A percentile compares a stretch with the other conserved stretches of the same genome.
Conservation (phyloP, 2,113 vertebrate genomes). For the Siphamia tubifer region DNA sequence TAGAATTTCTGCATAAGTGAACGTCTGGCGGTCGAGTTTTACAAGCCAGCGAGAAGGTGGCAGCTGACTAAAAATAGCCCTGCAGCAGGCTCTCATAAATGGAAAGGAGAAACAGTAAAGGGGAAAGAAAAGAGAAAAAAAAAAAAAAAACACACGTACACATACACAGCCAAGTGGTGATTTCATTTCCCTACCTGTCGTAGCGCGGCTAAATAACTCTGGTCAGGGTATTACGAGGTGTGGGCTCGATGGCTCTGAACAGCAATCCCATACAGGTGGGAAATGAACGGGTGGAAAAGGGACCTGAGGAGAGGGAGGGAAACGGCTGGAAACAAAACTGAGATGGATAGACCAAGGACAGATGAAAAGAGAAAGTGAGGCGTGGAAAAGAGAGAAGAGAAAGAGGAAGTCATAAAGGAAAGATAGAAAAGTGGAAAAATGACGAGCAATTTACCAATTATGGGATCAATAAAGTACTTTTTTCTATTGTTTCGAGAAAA, state of each 20-base stretch:
- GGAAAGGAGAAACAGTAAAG: constrained; percentile 63
- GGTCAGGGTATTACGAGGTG: constrained; percentile 63
- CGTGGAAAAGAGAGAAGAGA: background rate
- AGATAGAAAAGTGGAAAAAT: too few species aligned
- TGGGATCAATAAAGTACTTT: too few species aligned
- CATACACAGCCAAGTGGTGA: constrained; percentile 44
- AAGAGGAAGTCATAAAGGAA: too few species aligned
- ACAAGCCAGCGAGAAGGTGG: constrained; percentile 58
- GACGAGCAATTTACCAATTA: too few species aligned
- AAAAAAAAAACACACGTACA: background rate
- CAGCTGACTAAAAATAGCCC: constrained; percentile 68
- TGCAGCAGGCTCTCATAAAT: constrained; percentile 61
- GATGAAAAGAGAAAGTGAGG: too few species aligned
- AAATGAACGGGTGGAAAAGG: constrained; percentile 55
- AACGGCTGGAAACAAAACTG: constrained; percentile 13
- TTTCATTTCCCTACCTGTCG: constrained; percentile 76
- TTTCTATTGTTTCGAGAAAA: too few species aligned
- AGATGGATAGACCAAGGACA: constrained; percentile 29
- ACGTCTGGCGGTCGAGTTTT: constrained; percentile 52
- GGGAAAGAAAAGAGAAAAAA: constrained; percentile 48
- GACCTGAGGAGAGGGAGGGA: background rate
- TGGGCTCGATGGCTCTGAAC: constrained; percentile 41
- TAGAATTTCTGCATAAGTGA: constrained; percentile 47
- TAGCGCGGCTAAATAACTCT: constrained; percentile 67
- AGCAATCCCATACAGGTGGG: constrained; percentile 60